Evolutionary conservation across 1,140 invertebrate genomes (phyloP), one percentile per base, ranked within the genome.

Genomic region (Pachypeltis micranthus): DNA sequence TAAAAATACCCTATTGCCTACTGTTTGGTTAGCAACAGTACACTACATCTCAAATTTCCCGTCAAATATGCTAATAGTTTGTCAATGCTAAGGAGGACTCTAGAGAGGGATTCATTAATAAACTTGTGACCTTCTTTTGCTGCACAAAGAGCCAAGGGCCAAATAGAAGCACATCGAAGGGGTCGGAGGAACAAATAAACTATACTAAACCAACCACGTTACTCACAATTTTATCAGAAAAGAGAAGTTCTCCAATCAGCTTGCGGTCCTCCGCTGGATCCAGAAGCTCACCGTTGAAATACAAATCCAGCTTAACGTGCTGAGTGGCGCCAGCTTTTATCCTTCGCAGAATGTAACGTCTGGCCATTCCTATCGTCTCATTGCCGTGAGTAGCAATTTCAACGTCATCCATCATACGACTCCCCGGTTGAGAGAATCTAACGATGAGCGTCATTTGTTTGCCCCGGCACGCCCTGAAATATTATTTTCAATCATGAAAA

Each of bases 371-470:
- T 62, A 95, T 76, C 1, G 93, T 96, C 72, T 98, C 94, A 73
- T 97, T 96, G 55, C 85, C 89, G 76, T 98, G 95, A 51, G 93
- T 95, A 71, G 83, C 87, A 47, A 98, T 77, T 73, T 97, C 93
- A 68, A 96, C 81, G 72, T 97, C 94, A 67, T 97, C 94, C 24
- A 91, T 83, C 73, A 90, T 90, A n/a, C n/a, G n/a, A 63, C 92
- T 80, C 67, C 87, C 90, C 67, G 91, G 90, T 76, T 87, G 92
- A 69, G 91, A 90, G 75, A 96, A 93, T 70, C 93, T 81, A 69
- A 96, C 84, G 63, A 90, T 84, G 26, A 97, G 78, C 44, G 84
- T 83, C 68, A 95, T 82, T 71, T 96, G 88, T 75, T 95, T 92
- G 19, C 94, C 95, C 63, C 92, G 82, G 67, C 86, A 90, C 14